A percentile compares a stretch with the other conserved stretches of the same genome.
phyloP scores from a whole-genome alignment of 2,888 invertebrate genomes.

The Nudaria mundana region DNA sequence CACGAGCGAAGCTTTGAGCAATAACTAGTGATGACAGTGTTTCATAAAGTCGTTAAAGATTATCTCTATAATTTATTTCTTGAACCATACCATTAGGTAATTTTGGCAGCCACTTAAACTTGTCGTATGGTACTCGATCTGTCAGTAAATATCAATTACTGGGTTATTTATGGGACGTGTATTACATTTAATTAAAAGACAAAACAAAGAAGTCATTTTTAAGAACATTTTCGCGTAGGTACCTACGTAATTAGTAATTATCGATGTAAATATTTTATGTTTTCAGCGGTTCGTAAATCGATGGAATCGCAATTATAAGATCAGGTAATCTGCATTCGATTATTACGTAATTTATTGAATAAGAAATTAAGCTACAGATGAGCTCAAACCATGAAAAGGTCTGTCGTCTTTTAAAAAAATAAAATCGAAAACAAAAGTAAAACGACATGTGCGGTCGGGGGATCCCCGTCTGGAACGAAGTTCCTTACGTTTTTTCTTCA shows the following conservation, averaged over 20 bases:
- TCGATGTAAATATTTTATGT: conserved; percentile 26
- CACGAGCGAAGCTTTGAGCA: no score
- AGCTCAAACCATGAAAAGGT: conserved; percentile 14
- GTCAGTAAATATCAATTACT: conserved; percentile 10
- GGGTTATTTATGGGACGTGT: conserved; percentile 11
- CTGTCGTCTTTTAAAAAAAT: neutral
- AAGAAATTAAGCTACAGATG: conserved; percentile 22
- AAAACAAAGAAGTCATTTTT: conserved; percentile 33
- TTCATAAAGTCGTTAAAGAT: neutral
- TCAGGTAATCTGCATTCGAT: conserved; percentile 24
- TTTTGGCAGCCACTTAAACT: conserved; percentile 9
- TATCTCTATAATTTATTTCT: neutral
- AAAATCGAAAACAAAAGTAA: no score
- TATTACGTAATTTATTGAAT: conserved; percentile 40
- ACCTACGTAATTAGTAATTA: conserved; percentile 23
- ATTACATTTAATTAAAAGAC: conserved; percentile 30
- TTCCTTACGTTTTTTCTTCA: no score
- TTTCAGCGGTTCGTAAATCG: conserved; percentile 38
- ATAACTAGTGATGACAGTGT: no score
- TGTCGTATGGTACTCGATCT: conserved; percentile 11
- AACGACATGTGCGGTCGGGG: no score
- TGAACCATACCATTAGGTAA: conserved; percentile 3
- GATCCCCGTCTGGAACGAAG: no score
- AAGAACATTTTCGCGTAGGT: no score
- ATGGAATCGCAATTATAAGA: conserved; percentile 44